Conservation (phyloP, 1,140 invertebrate genomes). For the Drosophila teissieri region DNA sequence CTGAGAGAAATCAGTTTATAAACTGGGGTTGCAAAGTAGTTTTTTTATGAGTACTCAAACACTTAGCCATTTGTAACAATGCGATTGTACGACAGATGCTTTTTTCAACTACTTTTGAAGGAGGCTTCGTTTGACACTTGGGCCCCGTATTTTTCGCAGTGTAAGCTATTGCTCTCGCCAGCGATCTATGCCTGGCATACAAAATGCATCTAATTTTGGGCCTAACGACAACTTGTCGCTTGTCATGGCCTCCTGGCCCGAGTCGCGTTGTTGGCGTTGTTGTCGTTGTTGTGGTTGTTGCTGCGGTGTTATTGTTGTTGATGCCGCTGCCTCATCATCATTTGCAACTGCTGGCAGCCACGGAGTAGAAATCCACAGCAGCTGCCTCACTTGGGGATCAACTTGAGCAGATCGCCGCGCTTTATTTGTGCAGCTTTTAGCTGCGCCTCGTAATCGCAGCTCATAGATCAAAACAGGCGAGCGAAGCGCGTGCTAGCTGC, state of each 20-base stretch:
- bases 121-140: too few species aligned
- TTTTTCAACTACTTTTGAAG: too few species aligned
- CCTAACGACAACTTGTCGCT: slow-evolving; percentile 79
- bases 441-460: slow-evolving; percentile 59
- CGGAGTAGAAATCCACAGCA: slow-evolving; percentile 24
- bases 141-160: neutral
- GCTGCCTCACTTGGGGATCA: slow-evolving; percentile 63
- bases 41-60: too few species aligned
- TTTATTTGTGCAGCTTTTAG: slow-evolving; percentile 76
- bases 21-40: too few species aligned
- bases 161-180: slow-evolving; percentile 12
- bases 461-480: slow-evolving; percentile 53
- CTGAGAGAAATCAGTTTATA: neutral
- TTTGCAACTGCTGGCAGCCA: slow-evolving; percentile 70
- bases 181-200: slow-evolving; percentile 55
- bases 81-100: too few species aligned
- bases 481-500: slow-evolving; percentile 35
- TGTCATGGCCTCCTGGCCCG: slow-evolving; percentile 64
- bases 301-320: slow-evolving; percentile 26
- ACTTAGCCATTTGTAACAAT: too few species aligned
- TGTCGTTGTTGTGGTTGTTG: slow-evolving; percentile 1
- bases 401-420: slow-evolving; percentile 45
- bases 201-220: slow-evolving; percentile 82
- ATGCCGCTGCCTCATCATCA: slow-evolving; percentile 69
- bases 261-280: slow-evolving; percentile 7